A percentile compares a stretch with the other conserved stretches of the same genome.
Evolutionary conservation across 2,888 invertebrate species (phyloP).

Genomic region (Thecophora atra): DNA sequence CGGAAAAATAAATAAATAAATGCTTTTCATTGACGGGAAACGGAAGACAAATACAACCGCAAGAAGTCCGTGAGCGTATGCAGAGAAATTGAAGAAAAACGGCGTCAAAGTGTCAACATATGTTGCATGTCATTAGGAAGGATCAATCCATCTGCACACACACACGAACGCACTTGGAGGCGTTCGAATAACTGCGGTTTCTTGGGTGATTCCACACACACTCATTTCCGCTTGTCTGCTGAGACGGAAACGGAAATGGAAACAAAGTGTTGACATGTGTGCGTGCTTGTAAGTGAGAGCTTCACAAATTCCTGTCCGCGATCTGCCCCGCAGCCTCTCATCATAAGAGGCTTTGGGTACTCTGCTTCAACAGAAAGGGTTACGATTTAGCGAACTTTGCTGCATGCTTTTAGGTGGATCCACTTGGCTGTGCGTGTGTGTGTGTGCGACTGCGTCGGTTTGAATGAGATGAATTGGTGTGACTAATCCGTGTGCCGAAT

Average conservation of each 20-base stretch:
- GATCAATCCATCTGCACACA: neutral
- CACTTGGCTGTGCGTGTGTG: neutral
- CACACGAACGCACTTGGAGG: neutral
- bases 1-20: neutral
- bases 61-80: neutral
- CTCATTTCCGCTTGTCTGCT: constrained; percentile 10
- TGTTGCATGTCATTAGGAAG: constrained; percentile 4
- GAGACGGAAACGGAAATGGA: constrained; percentile 61
- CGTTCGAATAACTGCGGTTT: neutral
- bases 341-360: neutral
- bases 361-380: constrained; percentile 11
- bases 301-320: constrained; percentile 24
- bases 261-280: constrained; percentile 62
- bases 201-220: neutral
- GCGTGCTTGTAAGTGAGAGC: constrained; percentile 38
- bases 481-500: constrained; percentile 50
- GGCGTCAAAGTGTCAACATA: neutral
- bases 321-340: neutral
- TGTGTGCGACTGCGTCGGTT: neutral
- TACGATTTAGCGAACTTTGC: neutral
- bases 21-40: neutral
- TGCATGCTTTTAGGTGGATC: neutral
- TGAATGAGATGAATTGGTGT: constrained; percentile 46
- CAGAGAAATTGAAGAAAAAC: neutral
- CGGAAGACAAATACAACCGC: neutral